A percentile compares a stretch with the other conserved stretches of the same genome.
Conservation (phyloP, 2,113 vertebrate genomes). For the Leptobrachium ailaonicum region DNA sequence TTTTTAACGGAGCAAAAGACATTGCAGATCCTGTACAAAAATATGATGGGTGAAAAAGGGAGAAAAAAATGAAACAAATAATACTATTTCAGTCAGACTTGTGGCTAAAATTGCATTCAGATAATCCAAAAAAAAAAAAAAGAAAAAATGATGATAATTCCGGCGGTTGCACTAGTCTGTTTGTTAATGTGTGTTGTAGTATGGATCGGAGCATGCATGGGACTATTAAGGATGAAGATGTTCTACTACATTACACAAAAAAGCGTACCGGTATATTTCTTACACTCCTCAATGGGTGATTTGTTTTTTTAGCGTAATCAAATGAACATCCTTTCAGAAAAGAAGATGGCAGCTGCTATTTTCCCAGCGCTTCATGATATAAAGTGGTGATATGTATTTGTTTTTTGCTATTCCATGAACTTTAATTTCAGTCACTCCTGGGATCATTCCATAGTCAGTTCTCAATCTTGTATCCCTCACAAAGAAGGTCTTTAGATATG, state of each 20-base stretch:
- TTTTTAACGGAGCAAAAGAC: slow-evolving; percentile 10
- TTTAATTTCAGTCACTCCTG: no score
- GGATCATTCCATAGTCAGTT: neutral
- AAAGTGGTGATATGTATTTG: no score
- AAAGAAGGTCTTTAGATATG: neutral
- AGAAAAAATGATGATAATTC: neutral
- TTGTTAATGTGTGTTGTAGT: neutral
- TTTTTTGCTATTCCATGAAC: no score
- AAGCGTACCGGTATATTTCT: no score
- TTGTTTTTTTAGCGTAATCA: no score
- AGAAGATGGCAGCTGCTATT: no score
- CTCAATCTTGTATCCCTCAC: neutral
- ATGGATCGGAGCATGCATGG: neutral
- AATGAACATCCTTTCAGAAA: no score
- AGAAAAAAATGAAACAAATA: neutral
- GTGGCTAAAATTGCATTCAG: no score
- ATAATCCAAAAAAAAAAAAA: no score
- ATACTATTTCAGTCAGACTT: neutral
- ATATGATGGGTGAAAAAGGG: neutral
- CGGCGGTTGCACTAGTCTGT: no score
- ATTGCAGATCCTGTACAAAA: neutral
- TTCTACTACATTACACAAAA: neutral
- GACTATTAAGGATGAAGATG: neutral
- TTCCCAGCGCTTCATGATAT: no score
- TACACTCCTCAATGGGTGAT: no score